These are phyloP conservation scores for Zelostemma sp. DNA, from an alignment of 1,140 invertebrate species.

Conservation along the genomic window DNA sequence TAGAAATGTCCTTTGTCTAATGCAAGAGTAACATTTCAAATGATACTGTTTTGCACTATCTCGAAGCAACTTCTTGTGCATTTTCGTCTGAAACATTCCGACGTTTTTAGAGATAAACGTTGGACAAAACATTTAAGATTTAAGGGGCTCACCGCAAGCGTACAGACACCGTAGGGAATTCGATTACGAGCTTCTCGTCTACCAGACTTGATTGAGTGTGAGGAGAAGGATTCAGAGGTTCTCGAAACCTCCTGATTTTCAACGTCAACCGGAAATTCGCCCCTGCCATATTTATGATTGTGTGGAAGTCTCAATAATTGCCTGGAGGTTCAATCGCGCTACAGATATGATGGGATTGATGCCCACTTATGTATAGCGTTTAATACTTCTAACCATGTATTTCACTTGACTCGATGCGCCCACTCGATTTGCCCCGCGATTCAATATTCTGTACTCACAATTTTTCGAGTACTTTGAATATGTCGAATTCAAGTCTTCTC, in stretches of 20 bases:
- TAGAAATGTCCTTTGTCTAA: too few relatives aligned
- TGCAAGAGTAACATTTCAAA: background rate
- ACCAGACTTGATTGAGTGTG: constrained; percentile 30
- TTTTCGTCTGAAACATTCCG: background rate
- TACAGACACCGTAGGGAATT: constrained; percentile 23
- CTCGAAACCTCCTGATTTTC: constrained; percentile 24
- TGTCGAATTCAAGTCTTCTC: too few relatives aligned
- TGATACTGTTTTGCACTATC: too few relatives aligned
- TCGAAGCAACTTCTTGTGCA: background rate
- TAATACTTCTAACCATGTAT: too few relatives aligned
- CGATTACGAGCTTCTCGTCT: constrained; percentile 31
- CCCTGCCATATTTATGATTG: constrained; percentile 40
- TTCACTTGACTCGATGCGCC: too few relatives aligned
- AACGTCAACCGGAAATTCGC: constrained; percentile 30
- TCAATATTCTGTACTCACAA: too few relatives aligned
- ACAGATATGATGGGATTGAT: constrained; percentile 28
- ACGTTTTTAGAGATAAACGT: constrained; percentile 1
- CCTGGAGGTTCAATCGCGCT: constrained; percentile 30
- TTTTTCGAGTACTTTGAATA: too few relatives aligned
- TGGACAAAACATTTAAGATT: constrained; percentile 20
- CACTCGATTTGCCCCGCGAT: too few relatives aligned
- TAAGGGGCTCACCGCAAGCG: constrained; percentile 10
- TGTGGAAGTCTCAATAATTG: constrained; percentile 45
- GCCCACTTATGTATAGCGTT: background rate
- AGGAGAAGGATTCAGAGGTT: constrained; percentile 29